A percentile compares a stretch with the other conserved stretches of the same genome.
These are phyloP conservation scores for Cryptops parisi DNA, from an alignment of 2,888 invertebrate genomes.

Conservation along the genomic window DNA sequence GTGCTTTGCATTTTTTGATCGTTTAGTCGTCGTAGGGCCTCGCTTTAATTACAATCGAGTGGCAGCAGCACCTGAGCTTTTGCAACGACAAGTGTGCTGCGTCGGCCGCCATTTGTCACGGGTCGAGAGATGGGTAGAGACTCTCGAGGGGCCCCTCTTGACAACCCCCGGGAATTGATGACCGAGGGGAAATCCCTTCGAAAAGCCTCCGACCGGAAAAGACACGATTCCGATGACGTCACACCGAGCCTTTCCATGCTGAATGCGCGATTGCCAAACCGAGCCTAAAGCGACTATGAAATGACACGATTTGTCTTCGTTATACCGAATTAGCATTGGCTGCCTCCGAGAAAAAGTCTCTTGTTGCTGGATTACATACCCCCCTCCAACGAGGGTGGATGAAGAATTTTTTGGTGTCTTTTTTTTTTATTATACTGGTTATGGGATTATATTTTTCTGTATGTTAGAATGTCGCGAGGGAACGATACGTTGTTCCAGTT, in stretches of 20 bases:
- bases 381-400: no score
- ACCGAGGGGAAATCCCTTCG: neutral
- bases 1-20: slow-evolving; percentile 18
- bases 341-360: no score
- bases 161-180: neutral
- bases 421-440: neutral
- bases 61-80: slow-evolving; percentile 16
- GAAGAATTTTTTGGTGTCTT: neutral
- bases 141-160: no score
- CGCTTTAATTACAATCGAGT: slow-evolving; percentile 16
- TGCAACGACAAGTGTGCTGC: slow-evolving; percentile 6
- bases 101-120: neutral
- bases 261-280: neutral
- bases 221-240: no score
- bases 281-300: no score
- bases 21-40: slow-evolving; percentile 11
- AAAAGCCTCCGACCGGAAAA: neutral
- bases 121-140: no score
- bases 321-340: no score
- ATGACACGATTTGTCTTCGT: no score
- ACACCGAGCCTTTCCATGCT: neutral
- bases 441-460: no score
- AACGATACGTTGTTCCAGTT: no score
- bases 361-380: no score
- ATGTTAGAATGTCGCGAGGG: no score